A percentile compares a stretch with the other conserved stretches of the same genome.
Conservation (phyloP, 2,888 invertebrate genomes). For the Pecten maximus region DNA sequence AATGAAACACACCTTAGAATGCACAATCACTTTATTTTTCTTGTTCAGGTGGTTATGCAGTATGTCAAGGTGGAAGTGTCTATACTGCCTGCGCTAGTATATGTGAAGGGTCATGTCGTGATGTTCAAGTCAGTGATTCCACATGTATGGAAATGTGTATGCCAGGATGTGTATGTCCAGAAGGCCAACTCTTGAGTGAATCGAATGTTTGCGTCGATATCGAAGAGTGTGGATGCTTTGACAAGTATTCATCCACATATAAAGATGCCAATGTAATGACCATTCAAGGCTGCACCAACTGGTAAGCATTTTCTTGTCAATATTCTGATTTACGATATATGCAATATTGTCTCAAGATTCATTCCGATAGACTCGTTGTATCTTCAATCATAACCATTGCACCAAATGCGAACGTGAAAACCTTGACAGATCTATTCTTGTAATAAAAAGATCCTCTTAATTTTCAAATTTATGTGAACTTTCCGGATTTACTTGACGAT, state of each 20-base stretch:
- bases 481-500: too few relatives aligned
- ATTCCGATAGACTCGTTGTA: too few relatives aligned
- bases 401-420: too few relatives aligned
- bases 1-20: too few relatives aligned
- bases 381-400: too few relatives aligned
- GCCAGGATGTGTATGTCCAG: slow-evolving; percentile 59
- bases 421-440: too few relatives aligned
- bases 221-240: slow-evolving; percentile 57
- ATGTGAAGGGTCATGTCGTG: slow-evolving; percentile 60
- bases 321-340: background rate
- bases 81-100: slow-evolving; percentile 61
- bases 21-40: too few relatives aligned
- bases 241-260: slow-evolving; percentile 46
- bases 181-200: slow-evolving; percentile 48
- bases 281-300: slow-evolving; percentile 51
- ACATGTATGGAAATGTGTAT: slow-evolving; percentile 59
- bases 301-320: slow-evolving; percentile 50
- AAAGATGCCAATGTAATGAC: slow-evolving; percentile 48
- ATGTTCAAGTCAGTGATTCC: slow-evolving; percentile 54
- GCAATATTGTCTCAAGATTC: too few relatives aligned
- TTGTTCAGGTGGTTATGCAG: background rate
- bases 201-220: slow-evolving; percentile 55
- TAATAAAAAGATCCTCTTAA: too few relatives aligned
- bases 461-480: too few relatives aligned
- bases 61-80: slow-evolving; percentile 36